Conservation (phyloP, 2,113 vertebrate genomes). For the Pachyramphus minor region DNA sequence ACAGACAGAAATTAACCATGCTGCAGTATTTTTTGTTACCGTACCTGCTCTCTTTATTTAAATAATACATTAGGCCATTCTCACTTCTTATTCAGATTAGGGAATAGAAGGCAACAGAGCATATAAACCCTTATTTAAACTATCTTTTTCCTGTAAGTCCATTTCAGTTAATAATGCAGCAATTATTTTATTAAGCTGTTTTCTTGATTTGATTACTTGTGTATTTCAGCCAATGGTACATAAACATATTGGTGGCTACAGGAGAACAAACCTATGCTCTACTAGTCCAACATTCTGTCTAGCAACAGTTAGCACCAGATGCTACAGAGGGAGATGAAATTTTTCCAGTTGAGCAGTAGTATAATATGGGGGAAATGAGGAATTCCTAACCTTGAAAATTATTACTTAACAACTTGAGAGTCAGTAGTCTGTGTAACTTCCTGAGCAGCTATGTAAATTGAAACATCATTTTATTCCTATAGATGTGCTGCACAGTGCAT, state of each 20-base stretch:
- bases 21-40: neutral
- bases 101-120: neutral
- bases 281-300: neutral
- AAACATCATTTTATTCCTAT: neutral
- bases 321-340: neutral
- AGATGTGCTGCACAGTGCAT: neutral
- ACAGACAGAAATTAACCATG: neutral
- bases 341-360: neutral
- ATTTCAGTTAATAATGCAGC: neutral
- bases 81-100: neutral
- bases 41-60: neutral
- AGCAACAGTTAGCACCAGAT: neutral
- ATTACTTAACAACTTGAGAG: neutral
- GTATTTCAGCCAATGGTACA: neutral
- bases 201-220: neutral
- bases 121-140: neutral
- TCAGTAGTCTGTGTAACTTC: neutral
- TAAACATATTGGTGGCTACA: neutral
- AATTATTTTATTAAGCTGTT: neutral
- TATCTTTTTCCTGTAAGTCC: neutral
- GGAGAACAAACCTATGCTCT: neutral
- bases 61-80: neutral
- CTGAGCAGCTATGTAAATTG: neutral
- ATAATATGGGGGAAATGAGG: neutral
- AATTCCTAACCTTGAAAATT: neutral